Evolutionary conservation across 1,140 invertebrate genomes (phyloP).

Genomic region (Bombus pascuorum): DNA sequence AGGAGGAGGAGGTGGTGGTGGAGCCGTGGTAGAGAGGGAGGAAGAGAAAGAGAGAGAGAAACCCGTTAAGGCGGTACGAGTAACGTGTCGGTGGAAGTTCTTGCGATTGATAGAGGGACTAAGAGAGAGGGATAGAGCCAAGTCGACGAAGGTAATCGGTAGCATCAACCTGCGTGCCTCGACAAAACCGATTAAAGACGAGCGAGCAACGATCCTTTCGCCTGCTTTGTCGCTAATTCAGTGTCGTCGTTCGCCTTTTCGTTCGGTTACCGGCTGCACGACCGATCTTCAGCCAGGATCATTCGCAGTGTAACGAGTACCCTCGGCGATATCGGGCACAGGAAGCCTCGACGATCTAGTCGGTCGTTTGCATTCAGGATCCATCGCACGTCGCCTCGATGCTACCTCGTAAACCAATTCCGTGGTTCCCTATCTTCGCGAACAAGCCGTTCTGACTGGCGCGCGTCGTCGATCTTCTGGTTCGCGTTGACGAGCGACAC

Average conservation of each 20-base stretch:
- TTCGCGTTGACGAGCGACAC: neutral
- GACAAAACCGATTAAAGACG: conserved; percentile 48
- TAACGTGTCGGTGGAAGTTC: conserved; percentile 60
- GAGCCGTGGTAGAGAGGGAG: conserved; percentile 27
- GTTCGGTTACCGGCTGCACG: no score
- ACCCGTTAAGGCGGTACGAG: conserved; percentile 69
- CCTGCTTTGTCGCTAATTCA: conserved; percentile 22
- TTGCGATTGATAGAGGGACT: conserved; percentile 64
- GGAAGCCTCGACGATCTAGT: no score
- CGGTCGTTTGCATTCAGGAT: no score
- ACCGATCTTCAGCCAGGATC: no score
- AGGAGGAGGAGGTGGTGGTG: conserved; percentile 9
- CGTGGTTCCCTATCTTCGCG: conserved; percentile 59
- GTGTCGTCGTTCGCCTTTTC: neutral
- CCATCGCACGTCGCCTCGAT: conserved; percentile 43
- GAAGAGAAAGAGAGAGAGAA: conserved; percentile 40
- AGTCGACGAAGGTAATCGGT: conserved; percentile 57
- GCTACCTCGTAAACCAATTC: conserved; percentile 55
- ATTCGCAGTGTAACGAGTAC: no score
- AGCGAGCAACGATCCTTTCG: conserved; percentile 34
- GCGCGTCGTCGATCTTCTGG: neutral
- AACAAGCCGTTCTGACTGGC: conserved; percentile 56
- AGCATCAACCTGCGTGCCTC: conserved; percentile 46
- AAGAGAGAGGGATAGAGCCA: conserved; percentile 43
- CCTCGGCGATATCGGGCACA: no score